Conservation (phyloP, 2,113 vertebrate genomes). For the Alethe castanea region DNA sequence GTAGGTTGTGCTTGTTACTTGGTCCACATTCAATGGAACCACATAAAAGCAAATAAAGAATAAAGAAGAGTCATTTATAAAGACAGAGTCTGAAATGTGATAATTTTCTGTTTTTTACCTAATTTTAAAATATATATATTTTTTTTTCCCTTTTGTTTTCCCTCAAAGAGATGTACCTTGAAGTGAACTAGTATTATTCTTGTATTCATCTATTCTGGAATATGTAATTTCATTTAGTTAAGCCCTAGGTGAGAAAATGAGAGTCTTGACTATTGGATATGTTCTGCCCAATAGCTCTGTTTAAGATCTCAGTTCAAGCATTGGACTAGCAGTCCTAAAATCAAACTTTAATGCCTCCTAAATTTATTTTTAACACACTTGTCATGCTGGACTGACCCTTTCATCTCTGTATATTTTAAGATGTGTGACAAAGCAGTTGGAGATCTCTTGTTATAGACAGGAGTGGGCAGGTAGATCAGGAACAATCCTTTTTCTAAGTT, state of each 20-base stretch:
- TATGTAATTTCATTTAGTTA: not conserved
- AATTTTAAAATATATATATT: too few relatives aligned
- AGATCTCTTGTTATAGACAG: not conserved
- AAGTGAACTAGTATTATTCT: not conserved
- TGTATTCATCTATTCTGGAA: not conserved
- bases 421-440: not conserved
- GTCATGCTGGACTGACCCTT: not conserved
- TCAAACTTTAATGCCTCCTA: not conserved
- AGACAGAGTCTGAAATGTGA: not conserved
- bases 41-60: not conserved
- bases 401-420: slow-evolving; percentile 2
- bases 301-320: not conserved
- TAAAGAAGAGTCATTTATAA: not conserved
- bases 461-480: not conserved
- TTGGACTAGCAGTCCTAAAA: not conserved
- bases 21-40: not conserved
- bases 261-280: not conserved
- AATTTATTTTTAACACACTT: slow-evolving; percentile 10
- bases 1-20: not conserved
- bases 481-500: not conserved
- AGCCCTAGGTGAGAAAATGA: not conserved
- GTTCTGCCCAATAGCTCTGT: not conserved
- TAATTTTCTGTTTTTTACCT: not conserved
- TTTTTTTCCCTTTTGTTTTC: not conserved
- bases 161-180: not conserved